These are phyloP conservation scores for Hoplodrina blanda DNA, from an alignment of 2,888 invertebrate genomes.

Conservation along the genomic window DNA sequence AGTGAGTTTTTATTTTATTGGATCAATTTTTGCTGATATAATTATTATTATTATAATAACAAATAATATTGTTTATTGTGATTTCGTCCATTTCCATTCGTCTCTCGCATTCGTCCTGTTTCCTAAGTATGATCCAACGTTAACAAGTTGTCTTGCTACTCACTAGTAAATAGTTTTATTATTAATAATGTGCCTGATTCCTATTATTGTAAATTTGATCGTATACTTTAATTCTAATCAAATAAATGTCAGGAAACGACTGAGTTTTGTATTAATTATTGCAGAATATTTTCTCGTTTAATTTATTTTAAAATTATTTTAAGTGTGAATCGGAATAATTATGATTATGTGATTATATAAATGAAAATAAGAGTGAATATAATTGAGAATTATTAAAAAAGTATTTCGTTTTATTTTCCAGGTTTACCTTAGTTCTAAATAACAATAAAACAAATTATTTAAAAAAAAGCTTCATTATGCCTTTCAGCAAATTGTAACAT, in stretches of 20 bases:
- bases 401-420: conserved; percentile 65
- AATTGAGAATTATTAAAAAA: conserved; percentile 86
- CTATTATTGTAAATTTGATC: conserved; percentile 89
- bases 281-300: conserved; percentile 88
- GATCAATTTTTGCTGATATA: conserved; percentile 79
- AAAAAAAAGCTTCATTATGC: conserved; percentile 39
- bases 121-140: conserved; percentile 66
- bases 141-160: conserved; percentile 76
- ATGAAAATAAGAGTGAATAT: conserved; percentile 88
- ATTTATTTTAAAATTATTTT: conserved; percentile 89
- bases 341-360: conserved; percentile 90
- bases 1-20: conserved; percentile 84
- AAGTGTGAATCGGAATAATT: conserved; percentile 89
- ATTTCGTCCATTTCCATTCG: conserved; percentile 79
- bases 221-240: conserved; percentile 88
- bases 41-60: conserved; percentile 71
- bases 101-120: conserved; percentile 61
- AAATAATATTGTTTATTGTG: conserved; percentile 74
- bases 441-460: conserved; percentile 50
- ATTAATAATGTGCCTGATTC: conserved; percentile 89
- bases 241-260: conserved; percentile 89
- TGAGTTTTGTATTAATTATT: conserved; percentile 90
- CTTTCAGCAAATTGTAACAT: conserved; percentile 38
- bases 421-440: background rate
- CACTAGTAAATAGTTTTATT: conserved; percentile 81